A percentile compares a stretch with the other conserved stretches of the same genome.
Conservation (phyloP, 2,888 invertebrate species). For the Lepidochrysops patricia region DNA sequence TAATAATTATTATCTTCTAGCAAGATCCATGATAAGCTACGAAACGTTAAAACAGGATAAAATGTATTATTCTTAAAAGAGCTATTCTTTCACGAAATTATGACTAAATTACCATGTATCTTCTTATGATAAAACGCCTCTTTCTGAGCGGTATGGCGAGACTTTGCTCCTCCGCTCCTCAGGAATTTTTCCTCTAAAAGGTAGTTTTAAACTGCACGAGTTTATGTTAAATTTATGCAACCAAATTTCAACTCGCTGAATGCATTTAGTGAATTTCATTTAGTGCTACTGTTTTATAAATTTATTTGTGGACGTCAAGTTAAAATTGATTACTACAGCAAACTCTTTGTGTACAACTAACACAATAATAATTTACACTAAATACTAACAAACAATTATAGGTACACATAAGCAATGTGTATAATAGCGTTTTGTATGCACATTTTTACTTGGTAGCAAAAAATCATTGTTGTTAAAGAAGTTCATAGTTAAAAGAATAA, state of each 20-base stretch:
- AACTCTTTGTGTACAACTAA: neutral
- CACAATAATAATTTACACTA: too few species aligned
- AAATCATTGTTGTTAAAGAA: too few species aligned
- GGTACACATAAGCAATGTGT: too few species aligned
- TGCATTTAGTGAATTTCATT: conserved; percentile 8
- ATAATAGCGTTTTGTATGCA: too few species aligned
- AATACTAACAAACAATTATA: too few species aligned
- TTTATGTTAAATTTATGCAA: conserved; percentile 17
- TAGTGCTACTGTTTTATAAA: neutral
- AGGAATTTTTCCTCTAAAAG: conserved; percentile 28
- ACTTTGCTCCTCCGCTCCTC: neutral
- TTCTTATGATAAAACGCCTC: conserved; percentile 10
- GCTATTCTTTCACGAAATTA: conserved; percentile 1
- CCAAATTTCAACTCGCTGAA: conserved; percentile 14
- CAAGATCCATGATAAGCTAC: neutral
- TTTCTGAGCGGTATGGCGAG: neutral
- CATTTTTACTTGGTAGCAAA: too few species aligned
- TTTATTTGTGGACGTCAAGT: neutral
- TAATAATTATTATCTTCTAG: neutral
- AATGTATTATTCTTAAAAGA: neutral
- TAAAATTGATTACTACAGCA: conserved; percentile 3
- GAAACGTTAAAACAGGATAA: neutral
- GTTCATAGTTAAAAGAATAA: too few species aligned
- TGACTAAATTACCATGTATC: neutral
- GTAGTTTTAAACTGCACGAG: conserved; percentile 15